phyloP scores from a whole-genome alignment of 2,113 vertebrate species.

The Hyperopisus bebe region DNA sequence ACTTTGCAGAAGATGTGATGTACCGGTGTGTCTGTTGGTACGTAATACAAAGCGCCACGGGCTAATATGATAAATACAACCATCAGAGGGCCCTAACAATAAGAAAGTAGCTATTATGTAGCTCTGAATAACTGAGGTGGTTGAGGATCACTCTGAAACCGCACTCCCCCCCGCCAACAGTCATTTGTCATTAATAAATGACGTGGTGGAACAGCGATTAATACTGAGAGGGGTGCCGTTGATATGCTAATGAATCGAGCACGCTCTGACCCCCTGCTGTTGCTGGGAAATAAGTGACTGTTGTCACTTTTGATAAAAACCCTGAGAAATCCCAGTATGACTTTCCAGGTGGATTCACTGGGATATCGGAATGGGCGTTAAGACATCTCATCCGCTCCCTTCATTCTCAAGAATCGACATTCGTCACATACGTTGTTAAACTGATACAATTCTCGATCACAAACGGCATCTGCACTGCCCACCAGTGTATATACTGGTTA shows the following conservation, averaged over 20 bases:
- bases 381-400: neutral
- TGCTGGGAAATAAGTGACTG: neutral
- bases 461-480: neutral
- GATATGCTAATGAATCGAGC: neutral
- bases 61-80: neutral
- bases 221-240: neutral
- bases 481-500: neutral
- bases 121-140: neutral
- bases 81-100: neutral
- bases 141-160: neutral
- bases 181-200: slow-evolving; percentile 12
- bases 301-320: neutral
- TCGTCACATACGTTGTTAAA: neutral
- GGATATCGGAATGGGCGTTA: neutral
- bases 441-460: neutral
- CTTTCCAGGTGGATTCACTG: neutral
- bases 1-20: neutral
- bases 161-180: neutral
- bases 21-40: neutral
- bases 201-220: neutral
- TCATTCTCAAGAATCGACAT: neutral
- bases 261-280: neutral
- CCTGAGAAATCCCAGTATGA: neutral
- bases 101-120: neutral
- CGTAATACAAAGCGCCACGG: neutral